Evolutionary conservation across 2,113 vertebrate species (phyloP).

Genomic region (Arvicanthis niloticus): DNA sequence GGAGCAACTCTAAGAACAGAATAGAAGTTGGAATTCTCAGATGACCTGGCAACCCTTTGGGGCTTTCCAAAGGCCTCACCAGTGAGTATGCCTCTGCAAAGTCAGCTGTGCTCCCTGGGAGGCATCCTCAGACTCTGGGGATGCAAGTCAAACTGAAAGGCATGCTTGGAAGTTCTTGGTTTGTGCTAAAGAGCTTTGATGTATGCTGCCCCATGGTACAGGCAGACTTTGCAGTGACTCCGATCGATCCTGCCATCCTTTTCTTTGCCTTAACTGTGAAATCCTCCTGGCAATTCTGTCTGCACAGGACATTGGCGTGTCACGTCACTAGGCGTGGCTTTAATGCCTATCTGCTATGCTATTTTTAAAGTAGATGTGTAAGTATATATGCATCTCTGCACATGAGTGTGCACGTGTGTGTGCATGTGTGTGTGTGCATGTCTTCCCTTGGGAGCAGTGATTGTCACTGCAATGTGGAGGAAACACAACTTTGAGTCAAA

Average conservation of each 20-base stretch:
- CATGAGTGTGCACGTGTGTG: accelerated
- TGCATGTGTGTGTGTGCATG: not conserved
- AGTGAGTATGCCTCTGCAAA: not conserved
- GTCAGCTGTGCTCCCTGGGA: not conserved
- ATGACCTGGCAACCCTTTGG: conserved; percentile 4
- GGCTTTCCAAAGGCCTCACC: conserved; percentile 9
- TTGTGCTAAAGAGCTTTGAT: not conserved
- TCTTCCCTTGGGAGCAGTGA: not conserved
- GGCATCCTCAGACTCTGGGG: not conserved
- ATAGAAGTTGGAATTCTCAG: conserved; percentile 7
- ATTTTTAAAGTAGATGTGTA: not conserved
- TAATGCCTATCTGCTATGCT: not conserved
- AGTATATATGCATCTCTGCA: not conserved
- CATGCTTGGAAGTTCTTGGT: not conserved
- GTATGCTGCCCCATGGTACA: too few relatives aligned
- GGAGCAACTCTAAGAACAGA: not conserved
- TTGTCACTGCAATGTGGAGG: not conserved
- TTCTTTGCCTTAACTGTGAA: not conserved
- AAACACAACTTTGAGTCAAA: not conserved
- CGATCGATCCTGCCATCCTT: not conserved
- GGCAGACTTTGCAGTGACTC: not conserved
- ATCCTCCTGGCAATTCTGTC: not conserved
- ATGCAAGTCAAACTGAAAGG: not conserved
- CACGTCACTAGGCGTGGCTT: not conserved
- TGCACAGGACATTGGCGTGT: not conserved